phyloP scores from a whole-genome alignment of 2,888 invertebrate species.

The Amaurobius ferox region DNA sequence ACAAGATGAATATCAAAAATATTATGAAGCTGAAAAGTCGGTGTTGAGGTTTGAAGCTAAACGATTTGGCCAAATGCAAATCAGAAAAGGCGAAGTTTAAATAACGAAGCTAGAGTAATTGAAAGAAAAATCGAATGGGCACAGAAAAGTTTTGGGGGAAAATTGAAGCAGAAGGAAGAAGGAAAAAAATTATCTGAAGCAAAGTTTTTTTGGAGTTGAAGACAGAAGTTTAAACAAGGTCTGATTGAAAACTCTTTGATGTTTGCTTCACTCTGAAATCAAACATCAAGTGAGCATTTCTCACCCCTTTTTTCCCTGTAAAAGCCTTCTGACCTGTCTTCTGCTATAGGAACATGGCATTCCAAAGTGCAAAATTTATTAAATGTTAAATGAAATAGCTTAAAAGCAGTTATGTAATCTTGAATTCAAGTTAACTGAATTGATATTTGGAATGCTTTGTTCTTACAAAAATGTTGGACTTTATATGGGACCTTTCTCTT shows the following conservation, averaged over 20 bases:
- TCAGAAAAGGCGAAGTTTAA: slow-evolving; percentile 27
- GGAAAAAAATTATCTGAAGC: slow-evolving; percentile 42
- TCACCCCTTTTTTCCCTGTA: slow-evolving; percentile 8
- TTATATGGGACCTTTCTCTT: neutral
- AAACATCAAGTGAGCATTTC: slow-evolving; percentile 71
- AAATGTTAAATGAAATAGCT: too few species aligned
- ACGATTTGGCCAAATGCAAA: slow-evolving; percentile 20
- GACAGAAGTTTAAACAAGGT: slow-evolving; percentile 52
- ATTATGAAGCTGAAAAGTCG: slow-evolving; percentile 56
- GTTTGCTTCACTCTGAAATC: slow-evolving; percentile 63
- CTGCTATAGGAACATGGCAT: neutral
- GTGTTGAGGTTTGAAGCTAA: slow-evolving; percentile 33
- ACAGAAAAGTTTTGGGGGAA: slow-evolving; percentile 34
- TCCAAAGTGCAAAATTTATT: neutral
- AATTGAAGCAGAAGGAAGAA: slow-evolving; percentile 33
- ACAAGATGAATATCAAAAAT: slow-evolving; percentile 59
- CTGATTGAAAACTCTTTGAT: slow-evolving; percentile 61
- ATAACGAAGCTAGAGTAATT: slow-evolving; percentile 49
- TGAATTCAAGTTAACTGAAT: too few species aligned
- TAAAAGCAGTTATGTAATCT: neutral
- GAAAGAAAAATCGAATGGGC: slow-evolving; percentile 37
- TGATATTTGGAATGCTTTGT: neutral
- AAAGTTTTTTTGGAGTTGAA: slow-evolving; percentile 59
- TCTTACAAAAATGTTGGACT: neutral
- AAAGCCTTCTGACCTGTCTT: slow-evolving; percentile 4